Percentiles rank a stretch among this genome's conserved stretches.
Evolutionary conservation across 2,797 vertebrate species (phyloP).

Genomic region (Nyctalus aviator): DNA sequence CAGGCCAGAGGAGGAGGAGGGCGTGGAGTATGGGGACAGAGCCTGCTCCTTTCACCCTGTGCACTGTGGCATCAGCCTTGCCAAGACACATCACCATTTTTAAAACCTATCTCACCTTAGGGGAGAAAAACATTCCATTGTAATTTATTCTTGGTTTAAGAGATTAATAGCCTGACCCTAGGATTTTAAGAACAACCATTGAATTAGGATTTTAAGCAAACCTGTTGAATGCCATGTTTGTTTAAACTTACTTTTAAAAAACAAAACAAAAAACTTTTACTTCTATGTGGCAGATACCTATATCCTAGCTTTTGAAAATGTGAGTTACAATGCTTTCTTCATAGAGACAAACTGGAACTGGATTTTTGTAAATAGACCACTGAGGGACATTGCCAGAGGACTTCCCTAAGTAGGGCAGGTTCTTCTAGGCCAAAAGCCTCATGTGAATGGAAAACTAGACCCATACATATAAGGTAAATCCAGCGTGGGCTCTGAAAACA

Average conservation of each 20-base stretch:
- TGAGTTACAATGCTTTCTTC: neutral
- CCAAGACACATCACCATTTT: neutral
- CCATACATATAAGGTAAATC: neutral
- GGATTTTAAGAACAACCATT: neutral
- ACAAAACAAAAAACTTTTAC: neutral
- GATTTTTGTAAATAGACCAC: neutral
- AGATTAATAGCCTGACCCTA: neutral
- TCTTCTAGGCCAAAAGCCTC: neutral
- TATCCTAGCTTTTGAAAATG: conserved; percentile 6
- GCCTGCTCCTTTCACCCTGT: neutral
- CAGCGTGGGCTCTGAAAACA: neutral
- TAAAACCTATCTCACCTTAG: neutral
- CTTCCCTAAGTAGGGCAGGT: neutral
- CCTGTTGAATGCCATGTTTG: neutral
- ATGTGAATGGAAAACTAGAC: neutral
- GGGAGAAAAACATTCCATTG: neutral
- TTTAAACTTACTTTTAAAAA: conserved; percentile 14
- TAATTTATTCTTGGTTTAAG: conserved; percentile 37
- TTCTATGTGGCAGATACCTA: neutral
- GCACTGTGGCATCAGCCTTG: conserved; percentile 69
- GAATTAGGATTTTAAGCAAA: conserved; percentile 17
- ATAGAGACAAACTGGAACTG: neutral
- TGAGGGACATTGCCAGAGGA: neutral
- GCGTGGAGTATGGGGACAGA: neutral
- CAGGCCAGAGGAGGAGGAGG: neutral